Percentiles rank a stretch among this genome's conserved stretches.
phyloP scores from a whole-genome alignment of 64 coral and sea anemone genomes.

The Pachyseris speciosa region DNA sequence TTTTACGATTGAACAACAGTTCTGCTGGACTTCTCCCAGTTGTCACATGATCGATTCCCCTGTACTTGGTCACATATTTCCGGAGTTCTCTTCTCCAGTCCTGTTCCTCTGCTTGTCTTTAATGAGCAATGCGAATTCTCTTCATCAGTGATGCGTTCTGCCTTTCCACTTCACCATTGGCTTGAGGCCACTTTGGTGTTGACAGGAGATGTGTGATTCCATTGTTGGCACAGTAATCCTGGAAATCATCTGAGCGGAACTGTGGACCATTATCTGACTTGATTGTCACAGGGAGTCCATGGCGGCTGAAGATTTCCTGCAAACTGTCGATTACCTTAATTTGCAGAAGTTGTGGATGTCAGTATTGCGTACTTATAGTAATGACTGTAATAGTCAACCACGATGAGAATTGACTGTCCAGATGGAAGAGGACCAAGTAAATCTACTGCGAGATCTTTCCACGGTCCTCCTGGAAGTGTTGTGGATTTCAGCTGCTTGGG shows the following conservation, averaged over 20 bases:
- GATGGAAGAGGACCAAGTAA: not conserved
- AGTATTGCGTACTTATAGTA: not conserved
- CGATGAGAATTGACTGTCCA: not conserved
- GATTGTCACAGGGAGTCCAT: too few relatives aligned
- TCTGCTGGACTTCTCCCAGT: not conserved
- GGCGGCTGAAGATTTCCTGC: not conserved
- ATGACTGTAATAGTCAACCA: too few relatives aligned
- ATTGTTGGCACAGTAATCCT: not conserved
- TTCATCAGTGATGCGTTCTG: constrained; percentile 15
- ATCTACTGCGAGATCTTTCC: too few relatives aligned
- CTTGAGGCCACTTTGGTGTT: constrained; percentile 20
- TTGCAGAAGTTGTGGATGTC: constrained; percentile 8
- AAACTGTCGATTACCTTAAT: constrained; percentile 25
- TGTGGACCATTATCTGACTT: too few relatives aligned
- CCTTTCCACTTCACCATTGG: constrained; percentile 32
- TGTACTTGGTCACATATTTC: not conserved
- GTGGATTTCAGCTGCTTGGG: not conserved
- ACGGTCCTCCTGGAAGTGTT: not conserved
- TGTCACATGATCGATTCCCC: not conserved
- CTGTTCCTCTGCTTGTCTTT: not conserved
- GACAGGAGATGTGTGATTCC: not conserved
- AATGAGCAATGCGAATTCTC: constrained; percentile 9
- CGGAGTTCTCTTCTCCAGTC: not conserved
- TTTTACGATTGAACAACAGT: not conserved
- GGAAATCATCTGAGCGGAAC: constrained; percentile 1